Conservation (phyloP, 2,888 invertebrate species). For the Temnothorax ravouxi region DNA sequence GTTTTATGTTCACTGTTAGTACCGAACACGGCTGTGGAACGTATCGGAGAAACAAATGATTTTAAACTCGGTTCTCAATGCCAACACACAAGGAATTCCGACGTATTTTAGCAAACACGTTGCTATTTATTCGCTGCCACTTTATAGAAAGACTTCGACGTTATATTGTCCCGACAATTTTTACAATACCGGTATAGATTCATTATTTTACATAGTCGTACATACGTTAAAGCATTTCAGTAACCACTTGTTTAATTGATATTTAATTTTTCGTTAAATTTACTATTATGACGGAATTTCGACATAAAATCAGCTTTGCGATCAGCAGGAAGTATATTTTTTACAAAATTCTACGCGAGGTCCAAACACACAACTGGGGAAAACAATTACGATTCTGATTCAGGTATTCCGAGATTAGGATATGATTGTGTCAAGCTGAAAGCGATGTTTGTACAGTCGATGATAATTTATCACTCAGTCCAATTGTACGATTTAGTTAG, state of each 20-base stretch:
- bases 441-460: slow-evolving; percentile 82
- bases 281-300: slow-evolving; percentile 42
- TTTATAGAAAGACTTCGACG: slow-evolving; percentile 16
- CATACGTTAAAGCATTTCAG: slow-evolving; percentile 19
- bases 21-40: slow-evolving; percentile 71
- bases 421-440: slow-evolving; percentile 68
- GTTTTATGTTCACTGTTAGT: slow-evolving; percentile 63
- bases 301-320: slow-evolving; percentile 59
- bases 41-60: slow-evolving; percentile 65
- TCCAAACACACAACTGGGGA: slow-evolving; percentile 66
- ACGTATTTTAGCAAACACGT: slow-evolving; percentile 12
- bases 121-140: slow-evolving; percentile 24
- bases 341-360: slow-evolving; percentile 72
- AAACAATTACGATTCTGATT: slow-evolving; percentile 45
- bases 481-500: slow-evolving; percentile 80
- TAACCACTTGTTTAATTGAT: slow-evolving; percentile 60
- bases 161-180: slow-evolving; percentile 7
- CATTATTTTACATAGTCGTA: slow-evolving; percentile 37
- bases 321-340: slow-evolving; percentile 73
- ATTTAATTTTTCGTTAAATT: slow-evolving; percentile 56
- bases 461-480: slow-evolving; percentile 81
- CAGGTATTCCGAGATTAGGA: slow-evolving; percentile 67
- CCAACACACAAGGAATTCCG: slow-evolving; percentile 6
- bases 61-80: slow-evolving; percentile 21
- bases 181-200: slow-evolving; percentile 16